Conservation (phyloP, 2,888 invertebrate genomes). For the Aphodius granarius region DNA sequence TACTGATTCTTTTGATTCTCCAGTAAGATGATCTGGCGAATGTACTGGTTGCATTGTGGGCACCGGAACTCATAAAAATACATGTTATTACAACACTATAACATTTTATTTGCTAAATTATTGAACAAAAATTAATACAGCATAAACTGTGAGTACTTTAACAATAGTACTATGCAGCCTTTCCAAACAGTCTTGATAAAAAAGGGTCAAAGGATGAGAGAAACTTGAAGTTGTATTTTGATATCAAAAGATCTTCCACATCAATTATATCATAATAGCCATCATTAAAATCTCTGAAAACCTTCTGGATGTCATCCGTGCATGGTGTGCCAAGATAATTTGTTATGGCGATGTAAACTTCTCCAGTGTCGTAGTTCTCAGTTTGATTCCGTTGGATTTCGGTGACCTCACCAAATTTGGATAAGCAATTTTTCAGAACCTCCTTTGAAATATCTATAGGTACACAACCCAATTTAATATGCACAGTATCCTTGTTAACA, state of each 20-base stretch:
- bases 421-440: neutral
- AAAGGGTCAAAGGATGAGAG: no score
- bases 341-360: neutral
- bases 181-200: no score
- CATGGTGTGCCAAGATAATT: neutral
- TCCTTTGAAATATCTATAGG: neutral
- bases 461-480: neutral
- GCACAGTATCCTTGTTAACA: neutral
- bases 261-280: neutral
- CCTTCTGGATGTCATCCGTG: neutral
- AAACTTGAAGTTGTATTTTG: neutral
- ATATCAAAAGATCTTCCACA: neutral
- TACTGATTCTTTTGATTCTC: no score
- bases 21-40: no score
- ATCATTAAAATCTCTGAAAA: neutral
- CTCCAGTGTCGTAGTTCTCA: neutral
- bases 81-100: no score
- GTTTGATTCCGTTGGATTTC: neutral
- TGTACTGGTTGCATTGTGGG: no score
- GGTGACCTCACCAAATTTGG: neutral
- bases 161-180: no score
- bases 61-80: no score
- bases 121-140: no score
- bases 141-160: no score
- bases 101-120: no score